Evolutionary conservation across 2,113 vertebrate genomes (phyloP), one percentile per base, ranked within the genome.

Genomic region (Geococcyx californianus): DNA sequence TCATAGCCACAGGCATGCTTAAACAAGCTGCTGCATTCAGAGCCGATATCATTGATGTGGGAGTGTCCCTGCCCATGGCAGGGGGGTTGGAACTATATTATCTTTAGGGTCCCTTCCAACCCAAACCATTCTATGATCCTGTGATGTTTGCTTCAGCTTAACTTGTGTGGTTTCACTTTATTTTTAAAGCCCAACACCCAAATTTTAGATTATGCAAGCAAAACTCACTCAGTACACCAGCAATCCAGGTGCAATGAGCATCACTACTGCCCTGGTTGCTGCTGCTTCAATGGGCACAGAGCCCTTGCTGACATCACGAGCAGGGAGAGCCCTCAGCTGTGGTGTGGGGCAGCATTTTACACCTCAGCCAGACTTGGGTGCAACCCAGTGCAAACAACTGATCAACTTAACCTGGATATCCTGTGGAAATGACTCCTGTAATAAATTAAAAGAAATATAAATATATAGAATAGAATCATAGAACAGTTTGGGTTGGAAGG

Each of bases 1-100:
- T 92, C 91, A 29, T 45, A 52, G 85, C 95, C 73, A 54, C 84
- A 66, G 89, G 90, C 95, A 31, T 2, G 24, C 82, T 95, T 70
- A 80, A 86, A 94, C 69, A 93, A 89, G 78, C 89, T 84, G 68
- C 89, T 56, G 79, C 76, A 58, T 93, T 96, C 80, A 96, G 16
- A 91, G 56, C 67, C 7, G 2, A 11, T 23, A 6, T 70, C 14
- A 36, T 1, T 86, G 79, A 49, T 42, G 40, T 42, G 40, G 40
- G 40, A 42, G 40, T 42, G 40, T 42, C 40, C 40, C 40, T 42
- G 40, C 40, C 40, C 40, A 42, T 42, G 40, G 40, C 40, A 42
- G 40, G 40, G 40, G 40, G 40, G 40, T 42, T 42, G 40, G 40
- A 42, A 42, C 10, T 42, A 42, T 11, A 42, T 42, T 10, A 13